Conservation (phyloP, 2,888 invertebrate species). For the Synergus gifuensis region DNA sequence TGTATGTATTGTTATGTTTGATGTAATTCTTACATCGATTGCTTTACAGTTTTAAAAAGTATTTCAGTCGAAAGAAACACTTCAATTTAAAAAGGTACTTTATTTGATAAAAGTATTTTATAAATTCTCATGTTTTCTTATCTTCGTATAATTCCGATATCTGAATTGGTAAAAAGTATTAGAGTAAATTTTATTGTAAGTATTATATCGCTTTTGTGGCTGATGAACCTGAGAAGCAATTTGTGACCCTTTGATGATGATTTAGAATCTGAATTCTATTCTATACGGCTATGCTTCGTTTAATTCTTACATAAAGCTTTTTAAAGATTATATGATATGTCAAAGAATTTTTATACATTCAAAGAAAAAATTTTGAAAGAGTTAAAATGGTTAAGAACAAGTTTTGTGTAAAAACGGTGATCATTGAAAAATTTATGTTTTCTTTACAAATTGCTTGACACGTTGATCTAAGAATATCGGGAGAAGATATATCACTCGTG, state of each 20-base stretch:
- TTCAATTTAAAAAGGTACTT: not conserved
- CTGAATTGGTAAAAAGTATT: not conserved
- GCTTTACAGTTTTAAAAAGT: not conserved
- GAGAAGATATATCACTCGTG: slow-evolving; percentile 34
- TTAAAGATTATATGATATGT: slow-evolving; percentile 26
- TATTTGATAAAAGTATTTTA: not conserved
- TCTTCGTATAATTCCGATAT: not conserved
- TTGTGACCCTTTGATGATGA: not conserved
- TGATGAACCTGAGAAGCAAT: slow-evolving; percentile 17
- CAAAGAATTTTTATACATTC: slow-evolving; percentile 35
- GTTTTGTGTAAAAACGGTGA: not conserved
- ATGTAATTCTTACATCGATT: slow-evolving; percentile 44
- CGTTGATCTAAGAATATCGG: slow-evolving; percentile 22
- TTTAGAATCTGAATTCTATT: not conserved
- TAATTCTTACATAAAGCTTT: slow-evolving; percentile 42
- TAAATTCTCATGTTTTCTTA: not conserved
- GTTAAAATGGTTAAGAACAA: not conserved
- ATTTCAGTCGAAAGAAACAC: not conserved
- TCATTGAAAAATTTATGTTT: slow-evolving; percentile 28
- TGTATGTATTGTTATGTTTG: slow-evolving; percentile 51
- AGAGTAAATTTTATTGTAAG: not conserved
- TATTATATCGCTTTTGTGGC: not conserved
- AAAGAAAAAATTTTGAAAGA: slow-evolving; percentile 11
- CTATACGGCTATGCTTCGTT: slow-evolving; percentile 32
- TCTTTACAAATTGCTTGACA: slow-evolving; percentile 22